These are phyloP conservation scores for Mirounga angustirostris DNA, from an alignment of 2,113 vertebrate genomes.

Conservation along the genomic window DNA sequence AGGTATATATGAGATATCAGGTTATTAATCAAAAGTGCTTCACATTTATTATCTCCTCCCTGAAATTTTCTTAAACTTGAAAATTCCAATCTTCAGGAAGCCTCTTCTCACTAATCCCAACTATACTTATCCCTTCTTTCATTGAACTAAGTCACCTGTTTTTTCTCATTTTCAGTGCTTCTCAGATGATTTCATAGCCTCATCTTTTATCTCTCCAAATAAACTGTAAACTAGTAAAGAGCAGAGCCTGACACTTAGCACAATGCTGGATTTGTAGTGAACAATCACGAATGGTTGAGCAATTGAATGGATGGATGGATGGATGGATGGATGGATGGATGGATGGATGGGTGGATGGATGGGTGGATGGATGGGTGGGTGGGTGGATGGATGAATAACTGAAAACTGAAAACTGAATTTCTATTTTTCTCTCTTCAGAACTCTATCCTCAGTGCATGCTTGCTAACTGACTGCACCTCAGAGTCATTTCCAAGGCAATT, in stretches of 20 bases:
- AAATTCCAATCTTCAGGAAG: constrained; percentile 1
- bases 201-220: constrained; percentile 37
- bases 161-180: constrained; percentile 17
- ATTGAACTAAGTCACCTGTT: not conserved
- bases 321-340: not conserved
- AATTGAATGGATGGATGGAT: not conserved
- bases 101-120: not conserved
- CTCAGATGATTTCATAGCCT: constrained; percentile 40
- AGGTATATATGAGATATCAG: not conserved
- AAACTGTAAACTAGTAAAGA: constrained; percentile 50
- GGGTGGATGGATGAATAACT: constrained; percentile 15
- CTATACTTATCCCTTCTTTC: not conserved
- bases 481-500: constrained; percentile 61
- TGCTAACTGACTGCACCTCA: constrained; percentile 67
- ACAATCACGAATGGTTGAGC: constrained; percentile 18
- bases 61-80: constrained; percentile 32
- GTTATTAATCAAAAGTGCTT: not conserved
- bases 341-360: not conserved
- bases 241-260: constrained; percentile 5
- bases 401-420: constrained; percentile 65
- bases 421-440: constrained; percentile 51
- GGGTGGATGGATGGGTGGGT: no score
- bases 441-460: constrained; percentile 26
- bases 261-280: constrained; percentile 30
- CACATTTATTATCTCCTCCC: not conserved